A percentile compares a stretch with the other conserved stretches of the same genome.
These are phyloP conservation scores for Kryptopterus vitreolus DNA, from an alignment of 2,797 vertebrate genomes.

Conservation along the genomic window DNA sequence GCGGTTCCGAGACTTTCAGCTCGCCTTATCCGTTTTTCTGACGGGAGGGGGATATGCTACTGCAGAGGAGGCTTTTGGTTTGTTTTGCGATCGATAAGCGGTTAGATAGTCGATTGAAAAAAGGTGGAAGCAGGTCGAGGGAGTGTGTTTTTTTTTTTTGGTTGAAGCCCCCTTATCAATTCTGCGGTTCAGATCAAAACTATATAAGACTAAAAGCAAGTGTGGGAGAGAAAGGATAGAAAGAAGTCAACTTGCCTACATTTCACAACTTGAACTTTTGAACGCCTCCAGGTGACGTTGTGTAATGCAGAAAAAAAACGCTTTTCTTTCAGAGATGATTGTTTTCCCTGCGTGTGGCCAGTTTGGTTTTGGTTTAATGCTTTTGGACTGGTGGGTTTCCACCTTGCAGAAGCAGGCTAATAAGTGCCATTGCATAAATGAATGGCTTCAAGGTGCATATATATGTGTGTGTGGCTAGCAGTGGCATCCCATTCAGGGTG, in stretches of 20 bases:
- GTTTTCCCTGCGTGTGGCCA: constrained; percentile 14
- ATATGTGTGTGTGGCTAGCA: neutral
- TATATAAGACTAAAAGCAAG: constrained; percentile 30
- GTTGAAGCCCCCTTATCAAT: constrained; percentile 62
- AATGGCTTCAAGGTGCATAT: no score
- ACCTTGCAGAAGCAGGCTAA: neutral
- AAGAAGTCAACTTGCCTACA: constrained; percentile 31
- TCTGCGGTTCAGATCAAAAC: constrained; percentile 48
- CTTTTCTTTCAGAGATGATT: constrained; percentile 20
- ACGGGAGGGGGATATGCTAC: neutral
- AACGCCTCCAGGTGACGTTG: constrained; percentile 28
- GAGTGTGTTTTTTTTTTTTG: constrained; percentile 50
- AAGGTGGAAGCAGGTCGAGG: constrained; percentile 17
- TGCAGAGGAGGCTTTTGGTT: neutral
- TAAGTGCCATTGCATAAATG: neutral
- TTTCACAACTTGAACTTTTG: constrained; percentile 39
- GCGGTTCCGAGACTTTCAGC: neutral
- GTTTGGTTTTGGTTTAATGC: neutral
- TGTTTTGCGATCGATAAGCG: neutral
- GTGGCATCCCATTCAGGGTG: neutral
- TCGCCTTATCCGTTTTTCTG: neutral
- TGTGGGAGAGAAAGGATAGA: constrained; percentile 56
- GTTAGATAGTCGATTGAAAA: neutral
- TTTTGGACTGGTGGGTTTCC: neutral
- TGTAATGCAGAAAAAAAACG: constrained; percentile 24